These are phyloP conservation scores for Drosophila lacertosa DNA, from an alignment of 1,140 invertebrate species.

Conservation along the genomic window DNA sequence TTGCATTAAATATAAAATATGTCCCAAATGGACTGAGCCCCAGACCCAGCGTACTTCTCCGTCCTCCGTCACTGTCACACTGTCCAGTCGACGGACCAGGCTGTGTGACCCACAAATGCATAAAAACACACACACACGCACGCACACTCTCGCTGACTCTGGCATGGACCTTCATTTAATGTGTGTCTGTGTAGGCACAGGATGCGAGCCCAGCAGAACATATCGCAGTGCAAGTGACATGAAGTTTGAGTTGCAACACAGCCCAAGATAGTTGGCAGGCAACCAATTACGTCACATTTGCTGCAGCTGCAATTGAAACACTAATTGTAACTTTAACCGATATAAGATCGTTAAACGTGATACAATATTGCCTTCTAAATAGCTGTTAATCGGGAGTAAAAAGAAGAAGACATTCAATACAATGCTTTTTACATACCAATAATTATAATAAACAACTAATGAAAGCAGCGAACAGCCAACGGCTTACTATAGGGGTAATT, in stretches of 20 bases:
- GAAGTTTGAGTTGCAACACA: constrained; percentile 12
- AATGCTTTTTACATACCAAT: no score
- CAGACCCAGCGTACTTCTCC: not conserved
- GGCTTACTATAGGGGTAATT: not conserved
- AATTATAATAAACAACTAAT: no score
- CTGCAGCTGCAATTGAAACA: constrained; percentile 1
- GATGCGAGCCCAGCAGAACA: constrained; percentile 1
- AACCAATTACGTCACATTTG: constrained; percentile 20
- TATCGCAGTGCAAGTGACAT: constrained; percentile 15
- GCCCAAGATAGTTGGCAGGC: constrained; percentile 20
- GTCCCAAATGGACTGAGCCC: constrained; percentile 37
- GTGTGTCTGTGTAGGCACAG: constrained; percentile 1
- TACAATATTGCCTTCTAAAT: no score
- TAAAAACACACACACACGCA: constrained; percentile 15
- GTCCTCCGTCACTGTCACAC: no score
- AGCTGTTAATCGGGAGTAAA: no score
- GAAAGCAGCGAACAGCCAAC: no score
- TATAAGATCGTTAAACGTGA: no score
- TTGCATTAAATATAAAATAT: constrained; percentile 67
- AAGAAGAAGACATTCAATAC: no score
- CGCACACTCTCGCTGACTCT: not conserved
- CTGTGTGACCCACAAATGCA: constrained; percentile 40
- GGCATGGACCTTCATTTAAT: not conserved
- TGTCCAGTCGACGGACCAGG: constrained; percentile 17
- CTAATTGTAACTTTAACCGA: not conserved